Conservation (phyloP, 2,113 vertebrate genomes). For the Xenopus laevis region DNA sequence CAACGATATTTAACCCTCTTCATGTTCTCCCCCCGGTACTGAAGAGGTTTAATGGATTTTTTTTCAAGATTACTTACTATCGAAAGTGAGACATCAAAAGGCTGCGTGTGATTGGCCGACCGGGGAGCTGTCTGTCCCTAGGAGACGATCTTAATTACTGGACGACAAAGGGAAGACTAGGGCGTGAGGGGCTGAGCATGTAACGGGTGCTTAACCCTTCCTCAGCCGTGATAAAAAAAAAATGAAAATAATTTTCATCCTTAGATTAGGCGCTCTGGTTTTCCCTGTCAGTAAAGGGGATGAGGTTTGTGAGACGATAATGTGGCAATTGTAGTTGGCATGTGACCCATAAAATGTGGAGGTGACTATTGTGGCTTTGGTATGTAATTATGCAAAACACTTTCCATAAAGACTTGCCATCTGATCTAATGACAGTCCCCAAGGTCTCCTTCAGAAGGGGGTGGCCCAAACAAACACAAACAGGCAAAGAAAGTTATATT, state of each 20-base stretch:
- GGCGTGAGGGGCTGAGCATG: not conserved
- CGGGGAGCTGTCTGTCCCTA: constrained; percentile 67
- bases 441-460: constrained; percentile 86
- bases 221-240: constrained; percentile 67
- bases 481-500: constrained; percentile 68
- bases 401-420: constrained; percentile 99
- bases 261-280: constrained; percentile 82
- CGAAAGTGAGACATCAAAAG: constrained; percentile 76
- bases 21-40: not conserved
- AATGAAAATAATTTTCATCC: constrained; percentile 79
- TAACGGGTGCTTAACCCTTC: constrained; percentile 46
- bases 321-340: constrained; percentile 98
- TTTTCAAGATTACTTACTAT: constrained; percentile 54
- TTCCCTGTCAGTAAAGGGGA: constrained; percentile 80
- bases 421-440: constrained; percentile 98
- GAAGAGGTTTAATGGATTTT: not conserved
- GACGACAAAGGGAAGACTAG: constrained; percentile 63
- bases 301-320: constrained; percentile 96
- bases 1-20: not conserved
- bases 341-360: constrained; percentile 99
- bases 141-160: constrained; percentile 77
- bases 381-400: constrained; percentile 99
- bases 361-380: constrained; percentile 99
- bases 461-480: constrained; percentile 72
- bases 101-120: constrained; percentile 71